These are phyloP conservation scores for Harpagoxenus sublaevis DNA, from an alignment of 2,888 invertebrate genomes.

Conservation along the genomic window DNA sequence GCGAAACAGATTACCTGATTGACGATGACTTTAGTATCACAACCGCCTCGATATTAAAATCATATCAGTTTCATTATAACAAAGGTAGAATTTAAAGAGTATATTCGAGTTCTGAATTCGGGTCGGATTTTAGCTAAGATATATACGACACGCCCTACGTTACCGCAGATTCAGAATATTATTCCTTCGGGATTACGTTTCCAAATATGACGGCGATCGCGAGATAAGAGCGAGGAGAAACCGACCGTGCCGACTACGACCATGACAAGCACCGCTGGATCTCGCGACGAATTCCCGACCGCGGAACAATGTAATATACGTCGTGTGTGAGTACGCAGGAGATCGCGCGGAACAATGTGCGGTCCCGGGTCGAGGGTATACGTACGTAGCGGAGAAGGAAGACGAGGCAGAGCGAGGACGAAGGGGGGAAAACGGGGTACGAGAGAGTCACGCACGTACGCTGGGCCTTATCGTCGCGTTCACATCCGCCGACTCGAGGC, in stretches of 20 bases:
- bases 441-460: slow-evolving; percentile 80
- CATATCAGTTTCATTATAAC: not conserved
- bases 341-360: slow-evolving; percentile 80
- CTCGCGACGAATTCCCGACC: slow-evolving; percentile 78
- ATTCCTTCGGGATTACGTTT: slow-evolving; percentile 21
- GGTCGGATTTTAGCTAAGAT: not conserved
- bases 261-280: slow-evolving; percentile 58
- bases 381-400: slow-evolving; percentile 28
- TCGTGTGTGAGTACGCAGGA: slow-evolving; percentile 77
- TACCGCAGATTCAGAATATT: not conserved
- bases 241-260: slow-evolving; percentile 23
- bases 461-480: slow-evolving; percentile 82
- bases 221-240: slow-evolving; percentile 55
- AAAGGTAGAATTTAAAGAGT: not conserved
- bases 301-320: slow-evolving; percentile 82
- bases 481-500: slow-evolving; percentile 81
- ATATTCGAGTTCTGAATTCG: not conserved
- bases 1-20: slow-evolving; percentile 68
- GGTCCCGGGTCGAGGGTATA: slow-evolving; percentile 52
- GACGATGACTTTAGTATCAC: slow-evolving; percentile 54
- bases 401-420: slow-evolving; percentile 29
- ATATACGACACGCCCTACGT: not conserved
- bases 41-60: not conserved
- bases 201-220: slow-evolving; percentile 42
- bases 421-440: slow-evolving; percentile 31